Conservation (phyloP, 1,140 invertebrate species). For the Ips nitidus region DNA sequence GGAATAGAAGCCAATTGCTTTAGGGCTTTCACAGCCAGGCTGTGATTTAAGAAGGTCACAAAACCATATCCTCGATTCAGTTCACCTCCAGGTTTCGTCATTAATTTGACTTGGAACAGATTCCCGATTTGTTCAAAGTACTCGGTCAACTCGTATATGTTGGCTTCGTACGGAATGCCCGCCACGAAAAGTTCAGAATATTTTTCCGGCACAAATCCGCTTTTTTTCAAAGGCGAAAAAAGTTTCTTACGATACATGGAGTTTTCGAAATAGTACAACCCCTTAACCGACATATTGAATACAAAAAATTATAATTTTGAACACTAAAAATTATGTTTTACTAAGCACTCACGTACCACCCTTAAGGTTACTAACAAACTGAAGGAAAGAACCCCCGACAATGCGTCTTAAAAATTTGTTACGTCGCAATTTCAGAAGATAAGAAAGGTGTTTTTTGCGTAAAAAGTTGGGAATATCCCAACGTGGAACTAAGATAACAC, state of each 20-base stretch:
- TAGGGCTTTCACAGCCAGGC: slow-evolving; percentile 25
- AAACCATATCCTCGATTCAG: slow-evolving; percentile 36
- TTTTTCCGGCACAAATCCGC: not conserved
- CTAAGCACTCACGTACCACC: too few species aligned
- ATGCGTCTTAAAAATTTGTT: too few species aligned
- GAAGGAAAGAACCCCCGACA: too few species aligned
- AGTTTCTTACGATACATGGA: not conserved
- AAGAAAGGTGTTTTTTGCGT: too few species aligned
- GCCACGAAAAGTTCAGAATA: not conserved
- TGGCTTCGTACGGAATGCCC: slow-evolving; percentile 24
- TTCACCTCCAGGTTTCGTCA: slow-evolving; percentile 24
- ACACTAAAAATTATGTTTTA: too few species aligned
- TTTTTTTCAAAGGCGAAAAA: not conserved
- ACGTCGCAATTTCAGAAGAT: too few species aligned
- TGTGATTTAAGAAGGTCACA: slow-evolving; percentile 35
- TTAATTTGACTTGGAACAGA: slow-evolving; percentile 30
- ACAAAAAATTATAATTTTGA: too few species aligned
- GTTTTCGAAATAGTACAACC: not conserved
- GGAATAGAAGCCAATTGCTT: not conserved
- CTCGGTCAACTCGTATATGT: slow-evolving; percentile 21
- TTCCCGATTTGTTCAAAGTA: slow-evolving; percentile 34
- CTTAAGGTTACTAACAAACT: too few species aligned
- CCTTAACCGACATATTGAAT: not conserved
- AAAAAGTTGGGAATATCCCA: too few species aligned
- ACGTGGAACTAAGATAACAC: too few species aligned